Evolutionary conservation across 2,797 vertebrate genomes (phyloP).

Genomic region (Pangasius sanitwongsei): DNA sequence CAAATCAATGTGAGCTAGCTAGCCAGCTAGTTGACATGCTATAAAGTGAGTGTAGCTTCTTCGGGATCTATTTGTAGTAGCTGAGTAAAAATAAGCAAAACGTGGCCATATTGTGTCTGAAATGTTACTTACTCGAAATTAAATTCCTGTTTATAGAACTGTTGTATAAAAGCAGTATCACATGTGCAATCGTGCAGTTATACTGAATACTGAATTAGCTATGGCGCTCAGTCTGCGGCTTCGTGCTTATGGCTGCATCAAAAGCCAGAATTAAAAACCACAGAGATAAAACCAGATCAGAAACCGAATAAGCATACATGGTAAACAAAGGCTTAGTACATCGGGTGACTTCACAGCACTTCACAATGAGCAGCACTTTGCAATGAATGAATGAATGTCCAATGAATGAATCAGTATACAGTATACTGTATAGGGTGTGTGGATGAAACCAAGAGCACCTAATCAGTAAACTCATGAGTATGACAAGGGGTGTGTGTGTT

Average conservation of each 20-base stretch:
- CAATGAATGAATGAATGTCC: no score
- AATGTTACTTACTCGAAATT: neutral
- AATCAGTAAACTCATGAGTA: neutral
- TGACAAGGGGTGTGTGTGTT: neutral
- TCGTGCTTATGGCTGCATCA: neutral
- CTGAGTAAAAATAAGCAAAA: neutral
- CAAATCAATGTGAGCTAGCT: neutral
- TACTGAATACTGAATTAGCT: neutral
- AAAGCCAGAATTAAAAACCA: neutral
- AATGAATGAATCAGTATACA: no score
- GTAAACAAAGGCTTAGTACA: neutral
- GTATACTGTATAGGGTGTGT: no score
- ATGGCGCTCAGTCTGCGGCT: neutral
- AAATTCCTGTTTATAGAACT: neutral
- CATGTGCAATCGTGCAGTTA: neutral
- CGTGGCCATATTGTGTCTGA: neutral
- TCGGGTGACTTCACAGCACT: no score
- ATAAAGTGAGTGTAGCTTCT: neutral
- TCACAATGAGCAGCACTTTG: no score
- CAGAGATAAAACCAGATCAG: neutral
- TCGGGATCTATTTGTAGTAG: neutral
- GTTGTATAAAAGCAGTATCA: neutral
- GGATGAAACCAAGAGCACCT: neutral
- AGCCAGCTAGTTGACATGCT: neutral
- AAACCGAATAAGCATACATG: neutral